Percentiles rank a stretch among this genome's conserved stretches.
Evolutionary conservation across 1,140 invertebrate species (phyloP).

Genomic region (Sycophaga agraensis): DNA sequence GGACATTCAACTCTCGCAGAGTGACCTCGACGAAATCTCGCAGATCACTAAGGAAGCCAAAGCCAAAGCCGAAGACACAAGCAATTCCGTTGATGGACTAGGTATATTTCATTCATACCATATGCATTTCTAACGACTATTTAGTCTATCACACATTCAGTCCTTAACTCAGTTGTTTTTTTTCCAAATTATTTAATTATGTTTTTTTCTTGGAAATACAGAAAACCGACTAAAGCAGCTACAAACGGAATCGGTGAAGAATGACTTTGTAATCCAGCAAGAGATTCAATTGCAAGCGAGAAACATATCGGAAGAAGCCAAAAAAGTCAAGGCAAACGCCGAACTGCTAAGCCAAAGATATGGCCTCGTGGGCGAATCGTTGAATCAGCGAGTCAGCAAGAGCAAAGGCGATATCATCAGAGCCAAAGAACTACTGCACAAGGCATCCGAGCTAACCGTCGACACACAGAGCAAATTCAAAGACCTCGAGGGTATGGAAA

Average conservation of each 20-base stretch:
- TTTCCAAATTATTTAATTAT: no score
- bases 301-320: conserved; percentile 60
- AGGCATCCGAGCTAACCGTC: conserved; percentile 74
- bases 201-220: neutral
- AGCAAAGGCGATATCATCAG: conserved; percentile 70
- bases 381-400: conserved; percentile 64
- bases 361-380: conserved; percentile 59
- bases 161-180: no score
- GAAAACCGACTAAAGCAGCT: conserved; percentile 63
- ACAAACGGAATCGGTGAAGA: conserved; percentile 75
- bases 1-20: conserved; percentile 75
- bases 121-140: neutral
- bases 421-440: conserved; percentile 71
- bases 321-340: conserved; percentile 59
- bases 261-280: conserved; percentile 64
- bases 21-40: conserved; percentile 71
- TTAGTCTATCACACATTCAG: no score
- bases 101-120: conserved; percentile 43
- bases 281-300: conserved; percentile 62
- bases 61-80: conserved; percentile 71
- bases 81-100: conserved; percentile 67
- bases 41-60: conserved; percentile 74
- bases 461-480: conserved; percentile 75
- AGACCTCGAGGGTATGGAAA: conserved; percentile 66
- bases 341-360: conserved; percentile 62